Evolutionary conservation across 2,113 vertebrate species (phyloP).

Genomic region (Perca flavescens): DNA sequence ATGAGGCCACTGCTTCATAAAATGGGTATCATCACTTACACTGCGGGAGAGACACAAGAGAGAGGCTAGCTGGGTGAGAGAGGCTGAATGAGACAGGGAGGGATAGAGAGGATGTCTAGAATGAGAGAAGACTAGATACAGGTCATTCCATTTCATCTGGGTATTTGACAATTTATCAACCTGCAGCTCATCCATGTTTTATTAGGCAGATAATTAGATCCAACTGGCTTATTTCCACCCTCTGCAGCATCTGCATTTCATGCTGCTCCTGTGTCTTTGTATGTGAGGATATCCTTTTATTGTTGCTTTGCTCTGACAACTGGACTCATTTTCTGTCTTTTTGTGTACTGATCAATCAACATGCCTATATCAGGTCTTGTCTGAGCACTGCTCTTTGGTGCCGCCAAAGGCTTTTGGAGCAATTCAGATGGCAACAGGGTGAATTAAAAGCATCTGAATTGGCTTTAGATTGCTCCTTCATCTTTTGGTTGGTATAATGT

Average conservation of each 20-base stretch:
- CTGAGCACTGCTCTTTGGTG: constrained; percentile 16
- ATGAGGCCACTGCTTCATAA: constrained; percentile 41
- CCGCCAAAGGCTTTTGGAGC: constrained; percentile 39
- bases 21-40: constrained; percentile 55
- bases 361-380: constrained; percentile 9
- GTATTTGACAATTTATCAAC: constrained; percentile 50
- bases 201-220: constrained; percentile 56
- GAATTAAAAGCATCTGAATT: constrained; percentile 77
- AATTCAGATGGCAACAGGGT: constrained; percentile 53
- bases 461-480: constrained; percentile 57
- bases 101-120: constrained; percentile 6
- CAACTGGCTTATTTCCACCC: constrained; percentile 44
- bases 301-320: background rate
- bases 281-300: constrained; percentile 1
- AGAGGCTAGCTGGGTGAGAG: constrained; percentile 2
- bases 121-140: constrained; percentile 6
- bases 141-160: constrained; percentile 32
- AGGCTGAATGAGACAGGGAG: constrained; percentile 18
- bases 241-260: background rate
- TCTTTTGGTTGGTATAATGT: constrained; percentile 62
- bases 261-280: background rate
- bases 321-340: background rate
- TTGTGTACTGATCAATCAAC: constrained; percentile 11
- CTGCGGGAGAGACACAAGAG: background rate
- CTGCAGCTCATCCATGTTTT: constrained; percentile 57